A percentile compares a stretch with the other conserved stretches of the same genome.
Conservation (phyloP, 35 echinoderm and acorn worm species). For the Patiria miniata region DNA sequence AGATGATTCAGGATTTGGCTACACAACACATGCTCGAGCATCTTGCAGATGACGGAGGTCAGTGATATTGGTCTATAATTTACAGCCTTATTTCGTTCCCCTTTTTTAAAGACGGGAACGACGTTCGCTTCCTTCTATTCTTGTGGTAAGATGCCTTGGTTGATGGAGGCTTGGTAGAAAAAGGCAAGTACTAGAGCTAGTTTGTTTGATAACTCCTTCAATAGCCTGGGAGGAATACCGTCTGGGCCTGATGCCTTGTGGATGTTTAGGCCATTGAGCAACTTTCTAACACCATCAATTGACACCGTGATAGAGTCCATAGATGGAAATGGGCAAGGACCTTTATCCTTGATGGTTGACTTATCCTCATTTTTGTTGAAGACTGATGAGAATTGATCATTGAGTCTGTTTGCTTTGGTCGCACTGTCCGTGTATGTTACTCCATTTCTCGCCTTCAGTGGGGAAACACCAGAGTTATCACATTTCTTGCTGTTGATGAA, state of each 20-base stretch:
- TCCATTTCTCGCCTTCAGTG: too few species aligned
- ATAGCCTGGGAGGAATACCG: constrained; percentile 12
- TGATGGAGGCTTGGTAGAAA: constrained; percentile 39
- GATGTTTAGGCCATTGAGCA: constrained; percentile 11
- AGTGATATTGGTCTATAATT: constrained; percentile 71
- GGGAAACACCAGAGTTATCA: too few species aligned
- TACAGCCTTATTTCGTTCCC: constrained; percentile 37
- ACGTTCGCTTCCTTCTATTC: constrained; percentile 47
- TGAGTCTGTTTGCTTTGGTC: background rate
- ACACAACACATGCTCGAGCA: constrained; percentile 53
- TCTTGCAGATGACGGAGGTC: constrained; percentile 56
- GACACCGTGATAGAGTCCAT: constrained; percentile 9
- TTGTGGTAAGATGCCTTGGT: constrained; percentile 42
- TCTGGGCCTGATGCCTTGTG: constrained; percentile 40
- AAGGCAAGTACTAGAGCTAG: constrained; percentile 41
- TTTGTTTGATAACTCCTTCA: constrained; percentile 7
- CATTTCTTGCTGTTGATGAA: too few species aligned
- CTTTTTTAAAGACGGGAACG: constrained; percentile 51
- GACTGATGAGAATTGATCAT: background rate
- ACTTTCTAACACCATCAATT: constrained; percentile 23
- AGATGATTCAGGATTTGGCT: constrained; percentile 43
- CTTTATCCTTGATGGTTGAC: background rate
- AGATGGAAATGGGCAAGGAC: constrained; percentile 15
- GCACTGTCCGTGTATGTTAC: constrained; percentile 3
- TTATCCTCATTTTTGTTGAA: background rate